Base-by-base conservation (phyloP, 1,140 invertebrate genomes). In the Paralvinella palmiformis region DNA sequence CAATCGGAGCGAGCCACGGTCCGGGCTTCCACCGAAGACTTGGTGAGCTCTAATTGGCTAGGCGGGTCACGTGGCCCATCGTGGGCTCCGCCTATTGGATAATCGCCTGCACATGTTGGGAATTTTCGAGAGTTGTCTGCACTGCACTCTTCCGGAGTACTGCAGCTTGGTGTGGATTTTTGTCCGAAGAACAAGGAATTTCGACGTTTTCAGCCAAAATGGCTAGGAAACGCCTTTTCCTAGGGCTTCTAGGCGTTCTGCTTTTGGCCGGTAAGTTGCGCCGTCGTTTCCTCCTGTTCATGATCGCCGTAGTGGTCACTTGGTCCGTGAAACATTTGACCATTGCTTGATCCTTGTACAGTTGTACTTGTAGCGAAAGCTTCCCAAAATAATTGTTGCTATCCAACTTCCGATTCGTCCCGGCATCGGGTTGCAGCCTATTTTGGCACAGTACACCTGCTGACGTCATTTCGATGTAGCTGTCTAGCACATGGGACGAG, bases 31-130 rank as follows among this genome's bases (percentile, higher is more conserved):
- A n/a, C n/a, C n/a, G 37, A 41, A 41, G 37, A 41, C 50, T 29
- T 62, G 61, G 61, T 55, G 10, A 22, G 32, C 61, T 7, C n/a
- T 62, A 29, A 62, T 62, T 62, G 61, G 61, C 37, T 60, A 6
- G 36, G n/a, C 22, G 2, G 10, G 59, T 53, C 45, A 55, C 33
- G n/a, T 41, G 37, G n/a, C 37, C 37, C 37, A 10, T 41, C 37
- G 37, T 41, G 37, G 37, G 37, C n/a, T 41, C 10, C 37, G 10
- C 37, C n/a, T 10, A 41, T 41, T 41, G 37, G 37, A 13, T n/a
- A 41, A n/a, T 13, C 37, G n/a, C n/a, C n/a, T n/a, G n/a, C n/a
- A n/a, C n/a, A n/a, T 13, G n/a, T 44, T n/a, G 41, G 41, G 41
- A 13, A 13, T 13, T 44, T 13, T 44, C 37, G n/a, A n/a, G 37